Percentiles rank a stretch among this genome's conserved stretches.
These are phyloP conservation scores for Tholera decimalis DNA, from an alignment of 2,888 invertebrate species.

Conservation along the genomic window DNA sequence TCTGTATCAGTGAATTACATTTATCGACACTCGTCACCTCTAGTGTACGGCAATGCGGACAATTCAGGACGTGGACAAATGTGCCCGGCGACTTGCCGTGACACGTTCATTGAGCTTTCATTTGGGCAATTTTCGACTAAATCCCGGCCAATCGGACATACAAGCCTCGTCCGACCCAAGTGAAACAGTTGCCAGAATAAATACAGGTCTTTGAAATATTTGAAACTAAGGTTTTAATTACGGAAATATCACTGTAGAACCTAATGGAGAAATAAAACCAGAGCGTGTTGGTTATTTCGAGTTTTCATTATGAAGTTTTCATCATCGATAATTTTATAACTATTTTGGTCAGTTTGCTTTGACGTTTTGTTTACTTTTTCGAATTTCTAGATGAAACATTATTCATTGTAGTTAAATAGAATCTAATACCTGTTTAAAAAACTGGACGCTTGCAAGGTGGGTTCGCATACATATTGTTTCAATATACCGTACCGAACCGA, in stretches of 20 bases:
- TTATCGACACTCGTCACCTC: constrained; percentile 73
- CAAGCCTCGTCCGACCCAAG: constrained; percentile 73
- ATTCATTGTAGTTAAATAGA: too few species aligned
- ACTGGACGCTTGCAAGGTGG: too few species aligned
- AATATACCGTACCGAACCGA: too few species aligned
- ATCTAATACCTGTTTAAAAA: too few species aligned
- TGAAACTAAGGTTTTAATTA: constrained; percentile 61
- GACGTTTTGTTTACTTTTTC: neutral
- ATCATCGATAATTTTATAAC: too few species aligned
- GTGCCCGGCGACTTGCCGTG: constrained; percentile 86
- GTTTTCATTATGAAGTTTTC: neutral
- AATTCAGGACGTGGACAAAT: constrained; percentile 89
- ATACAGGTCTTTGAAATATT: constrained; percentile 74
- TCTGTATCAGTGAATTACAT: neutral
- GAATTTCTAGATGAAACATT: too few species aligned
- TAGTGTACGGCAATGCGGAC: constrained; percentile 89
- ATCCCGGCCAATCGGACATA: constrained; percentile 87
- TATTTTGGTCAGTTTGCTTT: too few species aligned
- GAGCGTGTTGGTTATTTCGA: constrained; percentile 1
- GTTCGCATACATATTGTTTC: too few species aligned
- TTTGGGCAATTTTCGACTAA: constrained; percentile 90
- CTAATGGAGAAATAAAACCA: constrained; percentile 10
- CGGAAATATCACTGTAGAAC: constrained; percentile 11
- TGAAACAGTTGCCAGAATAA: constrained; percentile 80
- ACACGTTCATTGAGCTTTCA: constrained; percentile 91